phyloP scores from a whole-genome alignment of 2,797 vertebrate genomes.

The Pipistrellus kuhlii region DNA sequence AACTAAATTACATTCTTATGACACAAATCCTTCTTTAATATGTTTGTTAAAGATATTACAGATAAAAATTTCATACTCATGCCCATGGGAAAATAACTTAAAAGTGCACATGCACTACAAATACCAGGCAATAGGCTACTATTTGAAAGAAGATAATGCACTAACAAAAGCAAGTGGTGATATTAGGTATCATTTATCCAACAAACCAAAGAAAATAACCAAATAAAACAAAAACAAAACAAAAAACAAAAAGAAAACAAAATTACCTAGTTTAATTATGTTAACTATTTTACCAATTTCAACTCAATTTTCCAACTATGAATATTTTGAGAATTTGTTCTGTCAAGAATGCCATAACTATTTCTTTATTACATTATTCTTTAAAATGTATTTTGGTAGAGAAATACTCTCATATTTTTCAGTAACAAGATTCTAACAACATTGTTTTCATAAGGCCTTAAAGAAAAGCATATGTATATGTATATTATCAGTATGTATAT shows the following conservation, averaged over 20 bases:
- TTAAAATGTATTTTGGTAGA: conserved; percentile 65
- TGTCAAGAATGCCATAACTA: conserved; percentile 47
- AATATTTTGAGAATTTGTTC: conserved; percentile 58
- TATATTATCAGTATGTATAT: no score
- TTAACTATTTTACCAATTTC: background rate
- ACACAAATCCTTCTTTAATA: background rate
- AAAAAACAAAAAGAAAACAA: background rate
- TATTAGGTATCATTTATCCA: background rate
- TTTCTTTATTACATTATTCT: background rate
- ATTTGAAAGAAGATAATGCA: background rate
- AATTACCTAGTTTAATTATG: background rate
- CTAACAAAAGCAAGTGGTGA: background rate
- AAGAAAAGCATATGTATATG: background rate
- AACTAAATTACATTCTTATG: conserved; percentile 21
- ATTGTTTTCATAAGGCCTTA: background rate
- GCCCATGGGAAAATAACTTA: background rate
- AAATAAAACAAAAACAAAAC: background rate
- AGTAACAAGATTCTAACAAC: background rate
- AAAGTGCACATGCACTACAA: background rate
- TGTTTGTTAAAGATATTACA: background rate
- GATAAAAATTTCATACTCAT: background rate
- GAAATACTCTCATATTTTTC: conserved; percentile 57
- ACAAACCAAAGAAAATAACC: conserved; percentile 19
- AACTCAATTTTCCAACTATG: conserved; percentile 58
- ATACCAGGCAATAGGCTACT: background rate